Conservation (phyloP, 2,113 vertebrate species). For the Mustela nigripes region DNA sequence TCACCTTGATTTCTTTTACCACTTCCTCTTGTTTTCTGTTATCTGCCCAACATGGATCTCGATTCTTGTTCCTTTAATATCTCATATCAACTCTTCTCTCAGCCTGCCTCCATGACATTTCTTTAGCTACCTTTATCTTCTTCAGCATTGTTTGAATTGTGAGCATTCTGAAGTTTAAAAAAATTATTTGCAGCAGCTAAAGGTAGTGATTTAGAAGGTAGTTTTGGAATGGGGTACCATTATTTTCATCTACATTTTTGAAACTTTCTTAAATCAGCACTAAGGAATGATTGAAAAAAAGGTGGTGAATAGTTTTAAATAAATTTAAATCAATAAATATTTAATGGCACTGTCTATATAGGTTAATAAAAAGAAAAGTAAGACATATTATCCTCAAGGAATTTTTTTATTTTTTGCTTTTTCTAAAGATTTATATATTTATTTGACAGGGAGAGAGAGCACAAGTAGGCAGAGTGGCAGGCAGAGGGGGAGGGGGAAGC, state of each 20-base stretch:
- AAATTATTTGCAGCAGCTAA: not conserved
- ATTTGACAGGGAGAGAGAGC: too few relatives aligned
- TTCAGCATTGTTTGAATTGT: not conserved
- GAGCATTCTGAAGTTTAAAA: not conserved
- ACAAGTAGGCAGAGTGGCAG: too few relatives aligned
- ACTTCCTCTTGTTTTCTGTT: slow-evolving; percentile 23
- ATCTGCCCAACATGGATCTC: not conserved
- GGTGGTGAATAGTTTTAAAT: not conserved
- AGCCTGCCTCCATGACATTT: not conserved
- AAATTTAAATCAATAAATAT: slow-evolving; percentile 40
- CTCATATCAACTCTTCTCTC: not conserved
- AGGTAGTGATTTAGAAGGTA: not conserved
- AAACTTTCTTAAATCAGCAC: not conserved
- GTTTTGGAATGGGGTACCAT: not conserved
- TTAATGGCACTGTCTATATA: not conserved
- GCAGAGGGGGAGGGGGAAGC: too few relatives aligned
- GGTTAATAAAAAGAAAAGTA: not conserved
- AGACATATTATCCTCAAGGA: not conserved
- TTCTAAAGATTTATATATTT: not conserved
- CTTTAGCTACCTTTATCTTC: not conserved
- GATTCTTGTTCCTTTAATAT: not conserved
- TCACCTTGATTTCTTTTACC: not conserved
- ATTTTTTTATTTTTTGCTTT: too few relatives aligned
- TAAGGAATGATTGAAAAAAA: not conserved
- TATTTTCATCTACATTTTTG: not conserved